These are phyloP conservation scores for Caracal caracal DNA, from an alignment of 2,113 vertebrate genomes.

Conservation along the genomic window DNA sequence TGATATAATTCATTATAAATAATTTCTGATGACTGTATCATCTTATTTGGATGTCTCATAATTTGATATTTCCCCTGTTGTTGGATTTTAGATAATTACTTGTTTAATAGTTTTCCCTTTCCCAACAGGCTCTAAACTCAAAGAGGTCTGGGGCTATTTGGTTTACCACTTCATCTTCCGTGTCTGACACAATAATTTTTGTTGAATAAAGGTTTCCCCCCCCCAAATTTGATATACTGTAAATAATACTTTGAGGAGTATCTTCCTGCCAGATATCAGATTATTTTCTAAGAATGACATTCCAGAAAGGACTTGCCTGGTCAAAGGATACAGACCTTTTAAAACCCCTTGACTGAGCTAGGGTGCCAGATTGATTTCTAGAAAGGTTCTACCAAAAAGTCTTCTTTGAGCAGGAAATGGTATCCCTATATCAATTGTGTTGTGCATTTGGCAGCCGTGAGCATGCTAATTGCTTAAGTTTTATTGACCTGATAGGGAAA, in stretches of 20 bases:
- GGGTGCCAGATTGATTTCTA: conserved; percentile 32
- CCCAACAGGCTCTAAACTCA: conserved; percentile 32
- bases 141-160: conserved; percentile 33
- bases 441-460: background rate
- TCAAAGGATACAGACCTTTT: conserved; percentile 31
- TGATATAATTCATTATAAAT: conserved; percentile 60
- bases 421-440: background rate
- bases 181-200: conserved; percentile 44
- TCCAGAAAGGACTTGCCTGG: conserved; percentile 25
- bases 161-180: conserved; percentile 39
- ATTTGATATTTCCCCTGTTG: conserved; percentile 58
- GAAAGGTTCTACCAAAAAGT: conserved; percentile 3
- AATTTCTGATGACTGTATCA: conserved; percentile 55
- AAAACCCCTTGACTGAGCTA: conserved; percentile 32
- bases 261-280: conserved; percentile 46
- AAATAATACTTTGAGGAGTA: conserved; percentile 38
- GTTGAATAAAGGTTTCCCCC: conserved; percentile 32
- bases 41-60: conserved; percentile 55
- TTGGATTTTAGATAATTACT: conserved; percentile 58
- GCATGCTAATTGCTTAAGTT: conserved; percentile 29
- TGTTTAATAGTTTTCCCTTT: conserved; percentile 58
- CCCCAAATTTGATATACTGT: conserved; percentile 24
- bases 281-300: conserved; percentile 43
- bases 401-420: conserved; percentile 25
- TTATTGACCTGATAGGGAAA: background rate